Conservation (phyloP, 2,797 vertebrate genomes). For the Ammospiza maritima region DNA sequence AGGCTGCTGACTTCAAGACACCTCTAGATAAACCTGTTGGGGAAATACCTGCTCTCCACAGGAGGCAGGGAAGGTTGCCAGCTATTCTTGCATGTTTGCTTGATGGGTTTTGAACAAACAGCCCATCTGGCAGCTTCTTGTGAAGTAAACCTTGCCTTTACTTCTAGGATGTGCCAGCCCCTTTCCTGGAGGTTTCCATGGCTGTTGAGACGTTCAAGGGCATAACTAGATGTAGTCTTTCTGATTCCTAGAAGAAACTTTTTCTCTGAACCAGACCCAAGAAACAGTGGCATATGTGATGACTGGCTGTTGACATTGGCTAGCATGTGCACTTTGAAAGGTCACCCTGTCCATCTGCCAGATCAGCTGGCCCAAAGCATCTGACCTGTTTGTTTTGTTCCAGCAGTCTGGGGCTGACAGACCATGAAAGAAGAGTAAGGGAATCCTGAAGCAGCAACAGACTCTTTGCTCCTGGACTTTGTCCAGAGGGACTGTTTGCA, state of each 20-base stretch:
- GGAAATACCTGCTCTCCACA: neutral
- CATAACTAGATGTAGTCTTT: neutral
- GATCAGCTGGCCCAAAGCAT: neutral
- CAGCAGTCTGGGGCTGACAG: neutral
- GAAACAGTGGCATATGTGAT: neutral
- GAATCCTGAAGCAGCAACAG: neutral
- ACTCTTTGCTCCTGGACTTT: neutral
- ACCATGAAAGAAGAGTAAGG: neutral
- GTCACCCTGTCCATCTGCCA: neutral
- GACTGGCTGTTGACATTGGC: neutral
- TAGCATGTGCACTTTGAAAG: neutral
- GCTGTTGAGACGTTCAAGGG: neutral
- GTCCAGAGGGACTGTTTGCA: neutral
- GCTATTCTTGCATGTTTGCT: neutral
- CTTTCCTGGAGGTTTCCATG: neutral
- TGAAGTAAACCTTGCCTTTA: neutral
- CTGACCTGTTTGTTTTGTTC: constrained; percentile 54
- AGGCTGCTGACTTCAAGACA: neutral
- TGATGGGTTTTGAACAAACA: neutral
- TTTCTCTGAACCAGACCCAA: neutral
- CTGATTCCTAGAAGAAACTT: constrained; percentile 4
- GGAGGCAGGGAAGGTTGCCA: neutral
- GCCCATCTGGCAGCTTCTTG: neutral
- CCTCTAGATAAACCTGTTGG: neutral
- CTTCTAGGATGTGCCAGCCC: neutral